A percentile compares a stretch with the other conserved stretches of the same genome.
phyloP scores from a whole-genome alignment of 2,113 vertebrate species.

The Suncus etruscus region DNA sequence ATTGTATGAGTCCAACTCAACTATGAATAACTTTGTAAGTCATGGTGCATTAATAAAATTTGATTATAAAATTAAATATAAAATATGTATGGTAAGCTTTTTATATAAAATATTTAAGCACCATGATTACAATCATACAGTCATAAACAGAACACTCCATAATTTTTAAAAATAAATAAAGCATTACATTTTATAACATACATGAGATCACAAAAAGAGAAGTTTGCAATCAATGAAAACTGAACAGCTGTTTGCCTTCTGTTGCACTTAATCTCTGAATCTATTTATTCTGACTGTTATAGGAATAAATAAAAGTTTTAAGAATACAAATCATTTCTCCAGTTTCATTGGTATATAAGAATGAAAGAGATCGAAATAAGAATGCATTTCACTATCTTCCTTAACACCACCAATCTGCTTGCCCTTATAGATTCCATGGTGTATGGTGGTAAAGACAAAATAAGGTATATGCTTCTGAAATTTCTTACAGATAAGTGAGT shows the following conservation, averaged over 20 bases:
- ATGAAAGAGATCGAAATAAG: not conserved
- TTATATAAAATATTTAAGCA: too few species aligned
- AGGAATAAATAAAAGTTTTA: not conserved
- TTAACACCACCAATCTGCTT: not conserved
- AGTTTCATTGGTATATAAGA: not conserved
- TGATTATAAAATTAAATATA: too few species aligned
- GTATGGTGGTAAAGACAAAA: not conserved
- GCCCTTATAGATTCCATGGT: not conserved
- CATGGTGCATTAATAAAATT: too few species aligned
- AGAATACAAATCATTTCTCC: not conserved
- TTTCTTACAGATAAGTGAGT: not conserved
- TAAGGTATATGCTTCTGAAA: not conserved
- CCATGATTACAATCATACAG: too few species aligned
- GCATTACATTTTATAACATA: not conserved
- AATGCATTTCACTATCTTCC: not conserved
- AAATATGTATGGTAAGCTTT: too few species aligned
- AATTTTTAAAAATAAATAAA: too few species aligned
- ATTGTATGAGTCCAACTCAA: too few species aligned
- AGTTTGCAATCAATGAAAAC: not conserved
- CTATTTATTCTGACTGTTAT: not conserved
- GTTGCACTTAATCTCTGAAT: not conserved
- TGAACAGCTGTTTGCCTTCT: not conserved
- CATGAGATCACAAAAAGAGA: not conserved
- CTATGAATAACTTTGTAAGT: too few species aligned
- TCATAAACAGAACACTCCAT: too few species aligned